A percentile compares a stretch with the other conserved stretches of the same genome.
Conservation (phyloP, 2,113 vertebrate species). For the Psephotus haematonotus region DNA sequence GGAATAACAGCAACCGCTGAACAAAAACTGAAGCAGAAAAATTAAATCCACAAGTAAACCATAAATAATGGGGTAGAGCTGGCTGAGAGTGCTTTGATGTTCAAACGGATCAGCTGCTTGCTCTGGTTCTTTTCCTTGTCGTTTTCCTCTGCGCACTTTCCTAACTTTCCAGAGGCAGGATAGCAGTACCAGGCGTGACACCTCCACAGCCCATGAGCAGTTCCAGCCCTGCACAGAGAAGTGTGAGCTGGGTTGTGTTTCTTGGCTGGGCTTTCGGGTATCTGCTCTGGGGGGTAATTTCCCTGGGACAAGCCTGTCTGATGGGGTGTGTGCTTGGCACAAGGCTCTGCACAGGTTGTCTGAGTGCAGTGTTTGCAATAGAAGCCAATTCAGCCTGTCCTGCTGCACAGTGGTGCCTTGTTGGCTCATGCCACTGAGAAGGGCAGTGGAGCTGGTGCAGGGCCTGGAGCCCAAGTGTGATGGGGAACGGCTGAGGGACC, state of each 20-base stretch:
- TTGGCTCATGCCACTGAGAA: neutral
- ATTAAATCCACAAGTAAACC: conserved; percentile 39
- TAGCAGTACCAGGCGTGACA: neutral
- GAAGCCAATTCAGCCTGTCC: neutral
- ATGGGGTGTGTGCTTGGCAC: too few relatives aligned
- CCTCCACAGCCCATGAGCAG: neutral
- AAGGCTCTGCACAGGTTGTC: neutral
- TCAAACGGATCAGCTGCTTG: neutral
- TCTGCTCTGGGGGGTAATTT: neutral
- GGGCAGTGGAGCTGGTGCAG: neutral
- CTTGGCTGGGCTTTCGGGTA: neutral
- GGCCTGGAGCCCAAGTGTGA: too few relatives aligned
- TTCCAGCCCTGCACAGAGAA: neutral
- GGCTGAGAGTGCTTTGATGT: conserved; percentile 48
- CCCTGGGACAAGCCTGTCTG: neutral
- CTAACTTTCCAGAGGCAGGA: neutral
- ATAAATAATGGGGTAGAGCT: conserved; percentile 27
- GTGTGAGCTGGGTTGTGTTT: neutral
- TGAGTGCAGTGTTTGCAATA: neutral
- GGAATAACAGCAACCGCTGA: conserved; percentile 8
- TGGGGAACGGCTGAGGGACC: too few relatives aligned
- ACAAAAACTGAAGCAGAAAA: conserved; percentile 35
- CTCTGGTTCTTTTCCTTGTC: neutral
- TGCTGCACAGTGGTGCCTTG: neutral
- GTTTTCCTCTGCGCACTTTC: neutral